Evolutionary conservation across 2,888 invertebrate species (phyloP).

Genomic region (Psylliodes chrysocephalus): DNA sequence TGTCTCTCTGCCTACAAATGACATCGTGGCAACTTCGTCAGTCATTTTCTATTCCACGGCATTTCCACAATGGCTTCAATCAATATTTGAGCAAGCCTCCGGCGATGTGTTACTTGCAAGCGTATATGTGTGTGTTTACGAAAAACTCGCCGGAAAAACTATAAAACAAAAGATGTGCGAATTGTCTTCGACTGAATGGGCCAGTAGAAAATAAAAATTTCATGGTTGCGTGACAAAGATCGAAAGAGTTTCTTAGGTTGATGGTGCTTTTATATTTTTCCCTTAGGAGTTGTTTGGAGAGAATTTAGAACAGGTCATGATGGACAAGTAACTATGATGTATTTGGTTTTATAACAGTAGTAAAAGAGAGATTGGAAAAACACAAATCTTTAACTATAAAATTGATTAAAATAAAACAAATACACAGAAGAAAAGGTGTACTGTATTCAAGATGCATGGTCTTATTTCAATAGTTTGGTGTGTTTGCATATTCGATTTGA

Average conservation of each 20-base stretch:
- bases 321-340: neutral
- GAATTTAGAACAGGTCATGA: neutral
- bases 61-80: slow-evolving; percentile 34
- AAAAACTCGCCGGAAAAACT: slow-evolving; percentile 11
- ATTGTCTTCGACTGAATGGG: slow-evolving; percentile 13
- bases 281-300: neutral
- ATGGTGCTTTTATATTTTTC: neutral
- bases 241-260: neutral
- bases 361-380: no score
- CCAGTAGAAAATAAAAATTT: slow-evolving; percentile 16
- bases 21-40: slow-evolving; percentile 16
- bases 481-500: no score
- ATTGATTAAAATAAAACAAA: no score
- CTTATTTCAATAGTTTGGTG: no score
- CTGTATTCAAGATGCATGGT: no score
- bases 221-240: slow-evolving; percentile 12
- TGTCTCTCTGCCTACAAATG: slow-evolving; percentile 17
- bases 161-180: slow-evolving; percentile 23
- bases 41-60: slow-evolving; percentile 33
- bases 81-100: slow-evolving; percentile 36
- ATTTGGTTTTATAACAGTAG: no score
- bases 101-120: neutral
- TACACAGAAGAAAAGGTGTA: no score
- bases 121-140: slow-evolving; percentile 7
- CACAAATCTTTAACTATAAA: no score